A percentile compares a stretch with the other conserved stretches of the same genome.
These are phyloP conservation scores for Sinocyclocheilus maitianheensis DNA, from an alignment of 2,113 vertebrate genomes.

Conservation along the genomic window DNA sequence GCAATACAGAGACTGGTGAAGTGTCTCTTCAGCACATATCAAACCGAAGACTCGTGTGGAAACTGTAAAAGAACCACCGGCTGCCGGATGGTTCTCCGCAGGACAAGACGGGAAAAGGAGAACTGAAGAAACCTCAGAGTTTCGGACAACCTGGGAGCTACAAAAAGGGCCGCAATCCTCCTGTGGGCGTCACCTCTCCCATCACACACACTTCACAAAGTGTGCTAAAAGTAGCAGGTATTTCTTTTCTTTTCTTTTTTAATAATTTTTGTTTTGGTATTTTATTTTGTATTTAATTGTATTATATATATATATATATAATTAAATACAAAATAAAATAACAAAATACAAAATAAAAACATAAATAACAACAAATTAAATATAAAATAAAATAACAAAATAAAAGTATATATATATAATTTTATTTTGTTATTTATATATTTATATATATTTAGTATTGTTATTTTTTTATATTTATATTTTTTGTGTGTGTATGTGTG, in stretches of 20 bases:
- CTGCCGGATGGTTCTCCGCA: constrained; percentile 73
- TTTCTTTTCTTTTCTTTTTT: background rate
- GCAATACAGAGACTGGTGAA: constrained; percentile 46
- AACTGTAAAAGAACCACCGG: constrained; percentile 51
- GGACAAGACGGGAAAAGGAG: constrained; percentile 76
- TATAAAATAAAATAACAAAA: no score
- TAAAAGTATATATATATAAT: no score
- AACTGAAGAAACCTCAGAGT: constrained; percentile 87
- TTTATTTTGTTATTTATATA: no score
- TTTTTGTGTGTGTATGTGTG: background rate
- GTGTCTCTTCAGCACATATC: constrained; percentile 52
- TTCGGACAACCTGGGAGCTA: constrained; percentile 83
- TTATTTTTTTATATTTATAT: background rate
- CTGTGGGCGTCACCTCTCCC: constrained; percentile 91
- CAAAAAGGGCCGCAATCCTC: constrained; percentile 89
- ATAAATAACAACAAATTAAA: no score
- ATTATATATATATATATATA: no score
- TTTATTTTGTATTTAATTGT: no score
- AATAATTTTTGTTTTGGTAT: no score
- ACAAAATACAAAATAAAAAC: no score
- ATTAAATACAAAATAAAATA: no score
- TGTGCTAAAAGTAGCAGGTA: constrained; percentile 90
- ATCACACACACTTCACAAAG: constrained; percentile 94
- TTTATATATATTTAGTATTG: background rate
- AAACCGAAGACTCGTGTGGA: constrained; percentile 48